A percentile compares a stretch with the other conserved stretches of the same genome.
Conservation (phyloP, 2,113 vertebrate genomes). For the Sphyrna mokarran region DNA sequence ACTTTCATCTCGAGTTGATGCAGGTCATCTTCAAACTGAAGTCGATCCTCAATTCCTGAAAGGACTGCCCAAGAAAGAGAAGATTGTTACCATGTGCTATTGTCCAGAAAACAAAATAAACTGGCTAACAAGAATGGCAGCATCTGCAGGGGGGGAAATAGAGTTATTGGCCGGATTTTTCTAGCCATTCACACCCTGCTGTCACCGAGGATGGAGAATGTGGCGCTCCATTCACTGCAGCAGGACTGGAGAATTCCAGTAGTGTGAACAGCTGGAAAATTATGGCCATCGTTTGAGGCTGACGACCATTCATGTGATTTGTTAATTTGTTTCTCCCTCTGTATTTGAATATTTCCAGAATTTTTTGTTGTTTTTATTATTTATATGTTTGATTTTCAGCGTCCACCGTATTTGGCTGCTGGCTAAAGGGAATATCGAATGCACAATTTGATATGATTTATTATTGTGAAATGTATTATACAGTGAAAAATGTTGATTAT, state of each 20-base stretch:
- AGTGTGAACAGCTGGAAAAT: too few species aligned
- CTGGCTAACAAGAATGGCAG: background rate
- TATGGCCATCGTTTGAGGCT: background rate
- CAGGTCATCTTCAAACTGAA: background rate
- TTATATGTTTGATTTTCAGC: background rate
- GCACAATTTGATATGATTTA: too few species aligned
- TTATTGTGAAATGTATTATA: too few species aligned
- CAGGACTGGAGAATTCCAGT: too few species aligned
- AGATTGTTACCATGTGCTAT: background rate
- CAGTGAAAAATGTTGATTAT: too few species aligned
- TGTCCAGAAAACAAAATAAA: background rate
- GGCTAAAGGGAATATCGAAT: background rate
- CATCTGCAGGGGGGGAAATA: background rate
- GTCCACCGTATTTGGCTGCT: background rate
- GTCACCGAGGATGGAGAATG: too few species aligned
- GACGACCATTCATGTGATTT: background rate
- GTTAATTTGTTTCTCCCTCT: background rate
- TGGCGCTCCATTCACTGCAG: too few species aligned
- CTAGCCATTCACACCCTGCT: too few species aligned
- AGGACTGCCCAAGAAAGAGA: background rate
- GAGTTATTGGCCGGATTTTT: background rate
- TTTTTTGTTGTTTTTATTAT: background rate
- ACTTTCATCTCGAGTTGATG: too few species aligned
- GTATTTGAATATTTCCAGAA: background rate
- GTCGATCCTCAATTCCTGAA: background rate